These are phyloP conservation scores for Pollenia labialis DNA, from an alignment of 2,888 invertebrate genomes.

Conservation along the genomic window DNA sequence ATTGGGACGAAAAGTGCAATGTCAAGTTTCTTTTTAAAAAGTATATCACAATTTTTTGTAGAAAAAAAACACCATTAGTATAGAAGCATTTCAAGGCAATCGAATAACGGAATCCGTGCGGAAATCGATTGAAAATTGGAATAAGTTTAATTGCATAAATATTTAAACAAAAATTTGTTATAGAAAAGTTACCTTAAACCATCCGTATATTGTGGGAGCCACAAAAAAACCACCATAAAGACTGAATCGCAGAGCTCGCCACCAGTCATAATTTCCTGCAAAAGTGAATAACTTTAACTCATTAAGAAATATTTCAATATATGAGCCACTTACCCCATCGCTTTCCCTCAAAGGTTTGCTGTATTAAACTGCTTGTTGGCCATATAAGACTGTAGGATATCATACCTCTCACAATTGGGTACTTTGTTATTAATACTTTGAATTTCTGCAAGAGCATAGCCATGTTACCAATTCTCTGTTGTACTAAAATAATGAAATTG, in stretches of 20 bases:
- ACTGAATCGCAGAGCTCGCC: slow-evolving; percentile 89
- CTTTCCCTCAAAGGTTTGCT: slow-evolving; percentile 89
- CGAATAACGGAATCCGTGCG: too few relatives aligned
- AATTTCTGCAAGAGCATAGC: slow-evolving; percentile 76
- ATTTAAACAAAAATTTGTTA: not conserved
- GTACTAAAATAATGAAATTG: slow-evolving; percentile 52
- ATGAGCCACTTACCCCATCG: slow-evolving; percentile 85
- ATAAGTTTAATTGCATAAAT: too few relatives aligned
- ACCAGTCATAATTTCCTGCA: slow-evolving; percentile 87
- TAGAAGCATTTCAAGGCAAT: too few relatives aligned
- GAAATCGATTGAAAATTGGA: too few relatives aligned
- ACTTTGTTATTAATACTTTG: slow-evolving; percentile 79
- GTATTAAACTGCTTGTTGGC: slow-evolving; percentile 90
- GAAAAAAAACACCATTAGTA: too few relatives aligned
- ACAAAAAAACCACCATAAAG: slow-evolving; percentile 92
- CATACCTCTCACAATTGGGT: slow-evolving; percentile 86
- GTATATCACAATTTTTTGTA: too few relatives aligned
- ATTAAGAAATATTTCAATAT: not conserved
- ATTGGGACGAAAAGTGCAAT: too few relatives aligned
- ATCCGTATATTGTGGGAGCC: slow-evolving; percentile 91
- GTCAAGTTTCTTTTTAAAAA: too few relatives aligned
- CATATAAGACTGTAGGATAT: slow-evolving; percentile 89
- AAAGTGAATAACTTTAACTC: not conserved
- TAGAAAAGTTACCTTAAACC: slow-evolving; percentile 87
- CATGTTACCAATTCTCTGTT: slow-evolving; percentile 67